A percentile compares a stretch with the other conserved stretches of the same genome.
Conservation (phyloP, 2,888 invertebrate species). For the Crematogaster levior region DNA sequence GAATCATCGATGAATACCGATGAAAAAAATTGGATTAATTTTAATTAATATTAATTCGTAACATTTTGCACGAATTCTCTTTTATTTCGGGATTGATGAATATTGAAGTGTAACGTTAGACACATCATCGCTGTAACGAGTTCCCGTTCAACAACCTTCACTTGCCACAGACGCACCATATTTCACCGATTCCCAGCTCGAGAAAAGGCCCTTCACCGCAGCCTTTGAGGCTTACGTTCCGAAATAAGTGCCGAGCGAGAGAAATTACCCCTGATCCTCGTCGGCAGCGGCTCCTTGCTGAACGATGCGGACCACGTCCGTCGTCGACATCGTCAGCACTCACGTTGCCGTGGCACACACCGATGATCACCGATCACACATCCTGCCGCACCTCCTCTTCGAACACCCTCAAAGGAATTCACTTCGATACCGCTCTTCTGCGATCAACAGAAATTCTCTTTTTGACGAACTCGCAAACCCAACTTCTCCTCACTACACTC, state of each 20-base stretch:
- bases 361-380: constrained; percentile 66
- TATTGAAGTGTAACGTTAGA: not conserved
- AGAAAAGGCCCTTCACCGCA: constrained; percentile 25
- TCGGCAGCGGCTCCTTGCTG: constrained; percentile 76
- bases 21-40: too few relatives aligned
- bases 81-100: not conserved
- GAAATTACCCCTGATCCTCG: constrained; percentile 78
- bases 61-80: not conserved
- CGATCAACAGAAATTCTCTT: not conserved
- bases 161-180: not conserved
- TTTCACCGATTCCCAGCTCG: constrained; percentile 18
- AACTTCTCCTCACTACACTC: constrained; percentile 4
- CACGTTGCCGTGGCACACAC: constrained; percentile 32
- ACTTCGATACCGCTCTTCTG: not conserved
- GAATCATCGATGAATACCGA: not conserved
- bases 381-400: constrained; percentile 5
- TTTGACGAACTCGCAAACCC: not conserved
- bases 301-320: constrained; percentile 77
- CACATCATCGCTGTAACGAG: not conserved
- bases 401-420: not conserved
- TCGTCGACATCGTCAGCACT: constrained; percentile 78
- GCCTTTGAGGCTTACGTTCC: not conserved
- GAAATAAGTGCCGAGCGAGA: constrained; percentile 24
- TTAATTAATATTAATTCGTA: not conserved
- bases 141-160: constrained; percentile 13